These are phyloP conservation scores for Microplitis deprimator DNA, from an alignment of 2,888 invertebrate species.

Conservation along the genomic window DNA sequence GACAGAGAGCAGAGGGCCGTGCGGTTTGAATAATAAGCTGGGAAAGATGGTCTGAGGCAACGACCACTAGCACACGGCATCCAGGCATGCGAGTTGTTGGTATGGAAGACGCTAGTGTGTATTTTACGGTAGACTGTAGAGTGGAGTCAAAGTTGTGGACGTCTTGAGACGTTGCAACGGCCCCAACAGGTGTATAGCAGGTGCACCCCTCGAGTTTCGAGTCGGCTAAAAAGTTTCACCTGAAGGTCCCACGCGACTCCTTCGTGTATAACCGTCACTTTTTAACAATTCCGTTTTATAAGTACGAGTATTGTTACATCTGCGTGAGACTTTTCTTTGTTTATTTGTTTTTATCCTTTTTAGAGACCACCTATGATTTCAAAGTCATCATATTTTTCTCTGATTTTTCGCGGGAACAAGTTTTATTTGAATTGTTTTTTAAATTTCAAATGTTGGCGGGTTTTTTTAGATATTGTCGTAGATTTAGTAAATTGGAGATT, in stretches of 20 bases:
- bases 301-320: too few species aligned
- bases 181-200: slow-evolving; percentile 70
- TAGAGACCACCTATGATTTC: too few species aligned
- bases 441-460: too few species aligned
- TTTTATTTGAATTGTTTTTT: too few species aligned
- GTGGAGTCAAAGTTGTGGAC: slow-evolving; percentile 13
- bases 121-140: slow-evolving; percentile 14
- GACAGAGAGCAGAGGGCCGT: neutral
- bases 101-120: neutral
- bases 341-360: too few species aligned
- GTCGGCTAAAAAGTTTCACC: slow-evolving; percentile 63
- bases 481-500: too few species aligned
- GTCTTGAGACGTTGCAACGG: slow-evolving; percentile 59
- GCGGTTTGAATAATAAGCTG: neutral
- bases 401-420: too few species aligned
- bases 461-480: too few species aligned
- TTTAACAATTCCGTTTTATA: neutral
- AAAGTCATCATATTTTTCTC: too few species aligned
- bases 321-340: too few species aligned
- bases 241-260: slow-evolving; percentile 67
- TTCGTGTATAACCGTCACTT: neutral
- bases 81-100: neutral
- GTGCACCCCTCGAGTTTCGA: slow-evolving; percentile 62
- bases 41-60: too few species aligned
- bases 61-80: neutral